A percentile compares a stretch with the other conserved stretches of the same genome.
phyloP scores from a whole-genome alignment of 1,140 invertebrate species.

The Leptinotarsa defecta region DNA sequence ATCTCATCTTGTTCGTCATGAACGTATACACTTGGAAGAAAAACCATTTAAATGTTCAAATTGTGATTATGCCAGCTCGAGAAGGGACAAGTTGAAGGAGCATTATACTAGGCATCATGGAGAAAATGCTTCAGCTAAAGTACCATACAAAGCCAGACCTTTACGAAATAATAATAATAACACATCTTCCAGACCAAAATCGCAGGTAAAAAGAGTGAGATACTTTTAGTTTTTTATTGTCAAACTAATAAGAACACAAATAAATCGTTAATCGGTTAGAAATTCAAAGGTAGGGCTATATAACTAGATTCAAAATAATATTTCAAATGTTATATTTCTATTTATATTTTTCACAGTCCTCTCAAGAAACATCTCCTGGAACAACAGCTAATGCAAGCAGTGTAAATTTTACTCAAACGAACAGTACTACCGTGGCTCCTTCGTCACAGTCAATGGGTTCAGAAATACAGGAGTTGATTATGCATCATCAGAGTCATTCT shows the following conservation, averaged over 20 bases:
- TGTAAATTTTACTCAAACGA: conserved; percentile 46
- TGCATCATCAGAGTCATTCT: conserved; percentile 54
- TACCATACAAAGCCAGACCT: conserved; percentile 59
- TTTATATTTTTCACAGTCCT: conserved; percentile 21
- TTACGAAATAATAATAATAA: conserved; percentile 42
- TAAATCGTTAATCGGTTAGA: too few species aligned
- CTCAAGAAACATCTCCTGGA: conserved; percentile 37
- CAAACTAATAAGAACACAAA: too few species aligned
- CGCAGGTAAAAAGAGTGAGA: conserved; percentile 25
- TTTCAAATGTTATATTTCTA: neutral
- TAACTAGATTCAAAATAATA: neutral
- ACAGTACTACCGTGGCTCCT: conserved; percentile 39
- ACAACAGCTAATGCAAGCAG: conserved; percentile 37
- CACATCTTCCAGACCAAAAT: conserved; percentile 23
- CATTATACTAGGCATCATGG: conserved; percentile 69
- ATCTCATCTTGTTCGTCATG: conserved; percentile 68
- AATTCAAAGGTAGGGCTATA: too few species aligned
- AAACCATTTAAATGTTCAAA: conserved; percentile 65
- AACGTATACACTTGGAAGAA: conserved; percentile 67
- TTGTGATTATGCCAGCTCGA: conserved; percentile 69
- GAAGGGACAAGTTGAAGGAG: conserved; percentile 72
- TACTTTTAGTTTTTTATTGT: too few species aligned
- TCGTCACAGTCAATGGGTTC: conserved; percentile 47
- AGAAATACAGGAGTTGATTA: conserved; percentile 55
- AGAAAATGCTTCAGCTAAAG: conserved; percentile 60